These are phyloP conservation scores for Tympanoctomys barrerae DNA, from an alignment of 2,797 vertebrate species.

Conservation along the genomic window DNA sequence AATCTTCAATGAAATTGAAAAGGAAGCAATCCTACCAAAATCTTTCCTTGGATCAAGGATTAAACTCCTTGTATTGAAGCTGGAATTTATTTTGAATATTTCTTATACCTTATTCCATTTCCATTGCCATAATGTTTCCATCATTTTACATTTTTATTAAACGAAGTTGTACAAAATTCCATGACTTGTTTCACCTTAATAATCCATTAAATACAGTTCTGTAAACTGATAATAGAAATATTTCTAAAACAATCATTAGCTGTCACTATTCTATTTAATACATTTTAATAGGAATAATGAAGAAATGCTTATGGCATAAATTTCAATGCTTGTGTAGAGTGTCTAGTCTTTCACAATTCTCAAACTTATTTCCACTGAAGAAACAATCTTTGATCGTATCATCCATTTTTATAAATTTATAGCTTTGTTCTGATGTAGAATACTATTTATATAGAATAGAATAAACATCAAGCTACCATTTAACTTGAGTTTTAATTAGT, in stretches of 20 bases:
- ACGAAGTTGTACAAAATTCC: background rate
- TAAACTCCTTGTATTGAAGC: background rate
- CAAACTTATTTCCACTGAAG: background rate
- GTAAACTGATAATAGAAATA: background rate
- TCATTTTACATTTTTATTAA: background rate
- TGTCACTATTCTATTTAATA: background rate
- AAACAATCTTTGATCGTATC: background rate
- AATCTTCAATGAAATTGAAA: no score
- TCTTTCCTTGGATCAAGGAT: background rate
- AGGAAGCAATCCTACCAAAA: no score
- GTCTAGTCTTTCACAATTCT: background rate
- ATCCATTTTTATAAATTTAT: background rate
- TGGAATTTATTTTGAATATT: background rate
- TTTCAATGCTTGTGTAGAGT: background rate
- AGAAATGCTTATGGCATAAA: background rate
- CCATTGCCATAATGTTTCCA: background rate
- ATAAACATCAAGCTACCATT: conserved; percentile 77
- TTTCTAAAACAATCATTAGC: background rate
- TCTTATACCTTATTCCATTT: background rate
- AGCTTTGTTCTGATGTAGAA: background rate
- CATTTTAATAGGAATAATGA: background rate
- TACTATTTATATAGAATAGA: conserved; percentile 65
- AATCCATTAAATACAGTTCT: background rate
- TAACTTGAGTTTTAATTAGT: conserved; percentile 86
- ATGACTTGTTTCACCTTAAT: background rate